Percentiles rank a stretch among this genome's conserved stretches.
phyloP scores from a whole-genome alignment of 2,113 vertebrate genomes.

The Zosterops hypoxanthus region DNA sequence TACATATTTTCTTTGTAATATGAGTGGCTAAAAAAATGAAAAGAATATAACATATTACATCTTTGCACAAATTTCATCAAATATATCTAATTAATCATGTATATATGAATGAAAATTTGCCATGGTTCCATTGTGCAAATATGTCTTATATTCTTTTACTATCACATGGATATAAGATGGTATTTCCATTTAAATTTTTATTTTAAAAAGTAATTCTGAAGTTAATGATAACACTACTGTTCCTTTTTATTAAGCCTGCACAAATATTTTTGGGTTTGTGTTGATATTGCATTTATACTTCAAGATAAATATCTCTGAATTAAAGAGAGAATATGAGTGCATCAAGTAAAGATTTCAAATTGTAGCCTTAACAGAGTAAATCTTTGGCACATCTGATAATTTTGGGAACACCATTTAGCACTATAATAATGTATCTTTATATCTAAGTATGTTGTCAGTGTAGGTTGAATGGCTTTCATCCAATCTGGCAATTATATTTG shows the following conservation, averaged over 20 bases:
- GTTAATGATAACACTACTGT: background rate
- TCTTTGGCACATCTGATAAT: conserved; percentile 23
- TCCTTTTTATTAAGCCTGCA: background rate
- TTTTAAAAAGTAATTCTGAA: background rate
- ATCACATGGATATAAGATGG: background rate
- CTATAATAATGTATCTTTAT: background rate
- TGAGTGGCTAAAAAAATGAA: background rate
- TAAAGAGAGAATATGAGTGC: background rate
- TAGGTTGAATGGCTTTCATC: conserved; percentile 31
- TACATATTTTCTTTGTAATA: background rate
- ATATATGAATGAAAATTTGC: background rate
- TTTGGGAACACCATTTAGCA: conserved; percentile 16
- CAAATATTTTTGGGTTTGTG: background rate
- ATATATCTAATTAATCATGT: background rate
- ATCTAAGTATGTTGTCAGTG: background rate
- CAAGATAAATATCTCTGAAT: background rate
- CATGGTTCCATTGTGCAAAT: background rate
- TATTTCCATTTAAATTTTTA: background rate
- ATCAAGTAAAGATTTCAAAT: background rate
- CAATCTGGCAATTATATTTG: background rate
- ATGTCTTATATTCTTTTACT: background rate
- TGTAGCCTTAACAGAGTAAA: conserved; percentile 27
- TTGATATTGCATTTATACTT: background rate
- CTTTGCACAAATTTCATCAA: background rate
- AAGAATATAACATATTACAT: background rate